Percentiles rank a stretch among this genome's conserved stretches.
Conservation (phyloP, 1,140 invertebrate species). For the Neodiprion pinetum region DNA sequence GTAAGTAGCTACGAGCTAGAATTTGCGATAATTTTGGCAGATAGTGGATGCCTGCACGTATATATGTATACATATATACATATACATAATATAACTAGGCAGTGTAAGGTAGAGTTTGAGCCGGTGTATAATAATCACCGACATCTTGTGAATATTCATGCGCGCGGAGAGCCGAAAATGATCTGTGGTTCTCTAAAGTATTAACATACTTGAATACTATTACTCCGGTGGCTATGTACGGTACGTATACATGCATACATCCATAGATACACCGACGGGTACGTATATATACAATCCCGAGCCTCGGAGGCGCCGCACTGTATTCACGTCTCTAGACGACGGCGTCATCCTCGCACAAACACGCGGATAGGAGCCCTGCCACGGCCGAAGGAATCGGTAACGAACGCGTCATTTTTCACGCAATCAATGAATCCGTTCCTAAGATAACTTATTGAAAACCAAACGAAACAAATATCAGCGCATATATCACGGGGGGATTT, state of each 20-base stretch:
- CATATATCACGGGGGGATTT: conserved; percentile 32
- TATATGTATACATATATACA: neutral
- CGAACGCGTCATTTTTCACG: conserved; percentile 14
- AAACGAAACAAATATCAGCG: conserved; percentile 36
- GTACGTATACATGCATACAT: neutral
- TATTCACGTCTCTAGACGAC: too few relatives aligned
- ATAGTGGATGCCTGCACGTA: neutral
- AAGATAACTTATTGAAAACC: conserved; percentile 31
- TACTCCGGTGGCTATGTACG: neutral
- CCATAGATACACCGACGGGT: neutral
- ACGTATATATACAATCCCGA: neutral
- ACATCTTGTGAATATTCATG: conserved; percentile 26
- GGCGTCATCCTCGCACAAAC: too few relatives aligned
- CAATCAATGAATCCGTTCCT: conserved; percentile 4
- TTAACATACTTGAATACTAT: conserved; percentile 15
- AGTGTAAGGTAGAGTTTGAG: neutral
- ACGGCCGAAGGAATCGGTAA: conserved; percentile 3
- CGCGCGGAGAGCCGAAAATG: conserved; percentile 30
- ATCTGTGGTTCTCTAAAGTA: conserved; percentile 25
- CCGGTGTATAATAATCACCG: neutral
- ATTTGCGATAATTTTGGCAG: too few relatives aligned
- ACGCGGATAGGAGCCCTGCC: too few relatives aligned
- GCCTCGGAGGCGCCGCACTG: neutral
- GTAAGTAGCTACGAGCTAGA: too few relatives aligned
- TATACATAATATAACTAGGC: neutral